Evolutionary conservation across 2,888 invertebrate genomes (phyloP).

Genomic region (Altica lythri): DNA sequence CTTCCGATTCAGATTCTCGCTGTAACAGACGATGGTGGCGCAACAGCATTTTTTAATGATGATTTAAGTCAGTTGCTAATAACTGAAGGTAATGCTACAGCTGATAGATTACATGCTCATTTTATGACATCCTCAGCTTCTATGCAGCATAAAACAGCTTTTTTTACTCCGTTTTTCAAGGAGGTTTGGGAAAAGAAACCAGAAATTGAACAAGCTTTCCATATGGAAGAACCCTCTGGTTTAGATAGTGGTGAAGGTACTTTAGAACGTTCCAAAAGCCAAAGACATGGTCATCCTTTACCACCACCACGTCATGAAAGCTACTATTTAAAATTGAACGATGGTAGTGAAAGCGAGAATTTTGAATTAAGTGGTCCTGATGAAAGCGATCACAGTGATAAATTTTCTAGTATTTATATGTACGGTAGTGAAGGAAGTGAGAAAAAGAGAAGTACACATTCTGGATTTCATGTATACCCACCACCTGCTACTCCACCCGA

Average conservation of each 20-base stretch:
- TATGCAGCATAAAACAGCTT: constrained; percentile 87
- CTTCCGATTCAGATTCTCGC: constrained; percentile 93
- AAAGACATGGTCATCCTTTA: constrained; percentile 60
- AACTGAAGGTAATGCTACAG: constrained; percentile 90
- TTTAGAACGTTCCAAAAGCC: constrained; percentile 72
- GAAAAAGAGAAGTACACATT: constrained; percentile 45
- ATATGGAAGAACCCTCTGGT: constrained; percentile 74
- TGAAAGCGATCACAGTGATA: constrained; percentile 71
- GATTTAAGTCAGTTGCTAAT: constrained; percentile 88
- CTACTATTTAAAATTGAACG: constrained; percentile 71
- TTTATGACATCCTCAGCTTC: constrained; percentile 89
- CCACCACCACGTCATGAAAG: constrained; percentile 80
- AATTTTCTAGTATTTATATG: constrained; percentile 67
- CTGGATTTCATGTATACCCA: constrained; percentile 79
- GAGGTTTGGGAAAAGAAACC: constrained; percentile 96
- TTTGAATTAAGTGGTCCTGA: constrained; percentile 66
- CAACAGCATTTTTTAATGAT: constrained; percentile 87
- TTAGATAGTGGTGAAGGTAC: constrained; percentile 73
- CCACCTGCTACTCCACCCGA: constrained; percentile 84
- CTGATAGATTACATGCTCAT: constrained; percentile 86
- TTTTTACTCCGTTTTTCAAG: constrained; percentile 94
- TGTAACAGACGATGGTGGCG: constrained; percentile 87
- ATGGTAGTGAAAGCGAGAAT: constrained; percentile 67
- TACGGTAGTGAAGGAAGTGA: constrained; percentile 63
- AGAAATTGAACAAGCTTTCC: constrained; percentile 91